Evolutionary conservation across 2,113 vertebrate genomes (phyloP), one percentile per base, ranked within the genome.

Genomic region (Bos indicus): DNA sequence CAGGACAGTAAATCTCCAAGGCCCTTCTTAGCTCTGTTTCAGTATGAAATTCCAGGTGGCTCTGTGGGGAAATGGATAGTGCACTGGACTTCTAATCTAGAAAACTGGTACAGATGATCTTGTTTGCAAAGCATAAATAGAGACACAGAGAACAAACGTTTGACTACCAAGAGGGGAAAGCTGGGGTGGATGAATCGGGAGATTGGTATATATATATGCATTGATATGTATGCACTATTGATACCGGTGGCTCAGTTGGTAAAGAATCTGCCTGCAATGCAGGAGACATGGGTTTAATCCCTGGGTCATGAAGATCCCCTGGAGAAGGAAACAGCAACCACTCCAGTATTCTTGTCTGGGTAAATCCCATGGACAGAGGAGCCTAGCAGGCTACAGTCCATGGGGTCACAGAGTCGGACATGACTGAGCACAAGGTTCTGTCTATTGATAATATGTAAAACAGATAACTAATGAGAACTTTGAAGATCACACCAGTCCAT

Each of bases 1-100:
- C 3, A 21, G 48, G 30, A 11, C 16, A n/a, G 10, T 25, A 19
- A 64, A 11, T 7, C 3, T 4, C 51, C 0, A 1, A 0, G 10
- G 19, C 28, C 3, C 4, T 26, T 57, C 7, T 33, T 40, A 25
- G 36, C 40, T 21, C 3, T 30, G 0, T n/a, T 23, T 26, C 9
- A 15, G 19, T 33, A 15, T 74, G 8, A 3, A 16, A n/a, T 40
- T 36, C 36, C 71, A 7, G 21, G 71, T 43, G 71, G 71, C 36
- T 43, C 21, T 74, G 6, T 74, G 71, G 12, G 36, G 21, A 40
- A 43, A 43, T 43, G 6, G 36, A 40, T 25, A 74, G 36, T 25
- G 21, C 36, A 43, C 36, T 14, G 36, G 36, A 43, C 11, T 74
- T 43, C 21, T 43, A 43, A 25, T 25, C 71, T 14, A 43, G 71